A percentile compares a stretch with the other conserved stretches of the same genome.
These are phyloP conservation scores for Brassicogethes aeneus DNA, from an alignment of 2,888 invertebrate species.

Conservation along the genomic window DNA sequence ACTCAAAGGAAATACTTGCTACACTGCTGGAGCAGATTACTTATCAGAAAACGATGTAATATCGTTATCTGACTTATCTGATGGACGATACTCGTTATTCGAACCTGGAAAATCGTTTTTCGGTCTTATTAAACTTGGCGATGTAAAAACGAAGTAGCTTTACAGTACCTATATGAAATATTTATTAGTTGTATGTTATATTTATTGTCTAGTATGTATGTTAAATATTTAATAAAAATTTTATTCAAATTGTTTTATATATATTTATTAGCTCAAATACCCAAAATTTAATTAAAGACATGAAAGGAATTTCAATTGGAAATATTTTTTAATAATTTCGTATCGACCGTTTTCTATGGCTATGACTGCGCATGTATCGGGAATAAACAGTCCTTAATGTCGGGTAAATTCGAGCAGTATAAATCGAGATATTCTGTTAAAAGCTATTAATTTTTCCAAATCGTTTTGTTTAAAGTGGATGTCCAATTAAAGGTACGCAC, in stretches of 20 bases:
- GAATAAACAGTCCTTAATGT: constrained; percentile 23
- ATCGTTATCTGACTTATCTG: constrained; percentile 60
- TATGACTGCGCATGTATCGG: constrained; percentile 15
- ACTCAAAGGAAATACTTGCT: constrained; percentile 64
- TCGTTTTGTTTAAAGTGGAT: too few relatives aligned
- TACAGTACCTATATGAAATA: too few relatives aligned
- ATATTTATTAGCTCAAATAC: too few relatives aligned
- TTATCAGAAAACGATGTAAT: constrained; percentile 57
- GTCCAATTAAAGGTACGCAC: too few relatives aligned
- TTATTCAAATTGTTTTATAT: too few relatives aligned
- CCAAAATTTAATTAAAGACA: too few relatives aligned
- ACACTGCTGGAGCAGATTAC: constrained; percentile 59
- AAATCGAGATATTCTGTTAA: constrained; percentile 17
- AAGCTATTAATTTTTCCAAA: background rate
- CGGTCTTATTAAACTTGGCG: constrained; percentile 67
- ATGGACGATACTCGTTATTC: constrained; percentile 58
- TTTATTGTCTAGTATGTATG: too few relatives aligned
- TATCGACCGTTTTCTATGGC: constrained; percentile 19
- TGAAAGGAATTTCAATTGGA: too few relatives aligned
- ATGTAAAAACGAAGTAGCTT: constrained; percentile 28
- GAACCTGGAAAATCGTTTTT: constrained; percentile 74
- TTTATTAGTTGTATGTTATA: too few relatives aligned
- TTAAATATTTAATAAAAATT: too few relatives aligned
- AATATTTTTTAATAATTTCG: constrained; percentile 13
- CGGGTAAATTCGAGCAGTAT: constrained; percentile 20